Conservation (phyloP, 37 sponge, comb jelly and placozoan genomes). For the Cladorhizidae sp. region DNA sequence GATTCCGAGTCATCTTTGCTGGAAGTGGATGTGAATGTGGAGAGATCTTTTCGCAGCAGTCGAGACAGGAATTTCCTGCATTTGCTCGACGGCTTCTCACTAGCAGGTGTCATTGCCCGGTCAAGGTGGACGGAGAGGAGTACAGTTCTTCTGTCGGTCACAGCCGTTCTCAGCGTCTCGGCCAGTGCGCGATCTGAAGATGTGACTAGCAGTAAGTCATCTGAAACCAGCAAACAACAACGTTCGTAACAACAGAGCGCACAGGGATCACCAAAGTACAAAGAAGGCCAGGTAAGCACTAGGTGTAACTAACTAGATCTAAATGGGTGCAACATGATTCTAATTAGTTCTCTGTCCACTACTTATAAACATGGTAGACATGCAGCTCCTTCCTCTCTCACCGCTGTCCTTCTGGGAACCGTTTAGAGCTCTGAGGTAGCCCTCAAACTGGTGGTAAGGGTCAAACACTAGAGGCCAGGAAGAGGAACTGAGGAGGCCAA, state of each 20-base stretch:
- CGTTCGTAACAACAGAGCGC: too few relatives aligned
- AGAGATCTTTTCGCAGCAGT: constrained; percentile 12
- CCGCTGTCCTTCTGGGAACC: neutral
- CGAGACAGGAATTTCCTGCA: neutral
- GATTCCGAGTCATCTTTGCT: neutral
- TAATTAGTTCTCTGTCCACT: too few relatives aligned
- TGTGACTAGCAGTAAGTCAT: neutral
- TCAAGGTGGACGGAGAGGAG: neutral
- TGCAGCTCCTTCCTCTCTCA: neutral
- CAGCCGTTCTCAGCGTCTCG: neutral
- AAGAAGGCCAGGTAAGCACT: too few relatives aligned
- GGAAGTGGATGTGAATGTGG: neutral
- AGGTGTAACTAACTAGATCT: too few relatives aligned
- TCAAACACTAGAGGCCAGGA: constrained; percentile 64
- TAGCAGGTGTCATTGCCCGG: neutral
- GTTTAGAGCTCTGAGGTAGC: neutral
- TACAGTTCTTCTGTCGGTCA: neutral
- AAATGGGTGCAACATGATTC: too few relatives aligned
- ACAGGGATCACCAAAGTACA: too few relatives aligned
- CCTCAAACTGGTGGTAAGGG: constrained; percentile 47
- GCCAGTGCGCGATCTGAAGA: neutral
- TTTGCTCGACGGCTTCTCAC: neutral
- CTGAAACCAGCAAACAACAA: too few relatives aligned
- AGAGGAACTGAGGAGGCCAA: neutral
- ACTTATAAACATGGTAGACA: neutral